These are phyloP conservation scores for Catharus ustulatus DNA, from an alignment of 2,797 vertebrate genomes.

Conservation along the genomic window DNA sequence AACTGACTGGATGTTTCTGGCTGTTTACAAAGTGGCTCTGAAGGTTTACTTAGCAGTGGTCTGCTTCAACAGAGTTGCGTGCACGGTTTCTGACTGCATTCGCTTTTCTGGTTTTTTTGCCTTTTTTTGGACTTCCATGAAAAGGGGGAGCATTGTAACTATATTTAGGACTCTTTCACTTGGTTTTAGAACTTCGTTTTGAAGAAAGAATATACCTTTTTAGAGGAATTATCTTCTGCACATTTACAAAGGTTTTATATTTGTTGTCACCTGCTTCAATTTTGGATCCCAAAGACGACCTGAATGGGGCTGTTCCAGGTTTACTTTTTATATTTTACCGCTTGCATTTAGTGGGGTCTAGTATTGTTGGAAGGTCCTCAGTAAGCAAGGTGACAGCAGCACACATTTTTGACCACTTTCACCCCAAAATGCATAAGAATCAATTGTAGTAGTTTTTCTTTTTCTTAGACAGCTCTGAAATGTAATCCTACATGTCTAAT, in stretches of 20 bases:
- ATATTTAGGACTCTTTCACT: background rate
- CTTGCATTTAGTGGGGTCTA: background rate
- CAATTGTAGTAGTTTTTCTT: background rate
- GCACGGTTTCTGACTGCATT: background rate
- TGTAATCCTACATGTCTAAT: background rate
- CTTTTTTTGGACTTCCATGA: background rate
- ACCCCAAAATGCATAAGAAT: background rate
- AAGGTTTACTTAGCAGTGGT: slow-evolving; percentile 63
- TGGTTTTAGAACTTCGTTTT: background rate
- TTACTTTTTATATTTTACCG: background rate
- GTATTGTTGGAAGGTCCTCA: background rate
- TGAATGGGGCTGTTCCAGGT: background rate
- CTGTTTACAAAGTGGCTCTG: slow-evolving; percentile 65
- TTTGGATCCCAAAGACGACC: background rate
- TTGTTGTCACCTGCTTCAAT: background rate
- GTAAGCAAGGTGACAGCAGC: background rate
- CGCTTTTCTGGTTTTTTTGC: too few relatives aligned
- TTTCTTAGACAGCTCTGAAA: background rate
- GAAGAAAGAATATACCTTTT: background rate
- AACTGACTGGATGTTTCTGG: slow-evolving; percentile 47
- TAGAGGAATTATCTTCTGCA: background rate
- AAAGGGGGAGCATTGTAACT: background rate
- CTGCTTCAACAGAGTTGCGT: slow-evolving; percentile 28
- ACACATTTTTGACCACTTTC: background rate
- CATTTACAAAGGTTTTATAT: background rate